Conservation (phyloP, 2,888 invertebrate genomes). For the Trichogramma evanescens region DNA sequence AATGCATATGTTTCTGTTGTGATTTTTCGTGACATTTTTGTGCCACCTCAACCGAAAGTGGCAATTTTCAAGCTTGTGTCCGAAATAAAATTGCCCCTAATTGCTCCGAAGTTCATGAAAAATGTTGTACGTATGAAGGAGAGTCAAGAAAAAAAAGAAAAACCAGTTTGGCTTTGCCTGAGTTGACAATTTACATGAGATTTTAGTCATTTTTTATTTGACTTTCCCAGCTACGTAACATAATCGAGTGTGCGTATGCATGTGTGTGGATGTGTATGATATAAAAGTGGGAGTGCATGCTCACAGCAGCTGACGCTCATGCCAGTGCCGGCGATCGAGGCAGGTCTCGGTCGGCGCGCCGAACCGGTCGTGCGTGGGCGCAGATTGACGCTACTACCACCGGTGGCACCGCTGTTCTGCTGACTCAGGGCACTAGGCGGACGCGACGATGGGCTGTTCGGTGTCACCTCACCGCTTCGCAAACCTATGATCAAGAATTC, state of each 20-base stretch:
- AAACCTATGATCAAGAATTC: conserved; percentile 50
- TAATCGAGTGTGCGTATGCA: background rate
- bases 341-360: conserved; percentile 69
- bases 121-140: no score
- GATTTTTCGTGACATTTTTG: no score
- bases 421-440: conserved; percentile 82
- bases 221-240: no score
- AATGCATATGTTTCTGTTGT: no score
- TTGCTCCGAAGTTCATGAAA: no score
- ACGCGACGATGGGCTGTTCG: conserved; percentile 65
- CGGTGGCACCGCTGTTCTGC: conserved; percentile 58
- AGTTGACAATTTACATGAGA: no score
- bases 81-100: no score
- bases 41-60: no score
- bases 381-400: conserved; percentile 49
- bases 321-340: conserved; percentile 78
- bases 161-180: no score
- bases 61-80: no score
- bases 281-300: conserved; percentile 36
- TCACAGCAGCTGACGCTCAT: conserved; percentile 56
- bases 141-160: no score
- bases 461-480: conserved; percentile 69
- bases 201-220: no score
- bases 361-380: conserved; percentile 52
- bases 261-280: background rate